Conservation (phyloP, 2,797 vertebrate species). For the Danio tinwini region DNA sequence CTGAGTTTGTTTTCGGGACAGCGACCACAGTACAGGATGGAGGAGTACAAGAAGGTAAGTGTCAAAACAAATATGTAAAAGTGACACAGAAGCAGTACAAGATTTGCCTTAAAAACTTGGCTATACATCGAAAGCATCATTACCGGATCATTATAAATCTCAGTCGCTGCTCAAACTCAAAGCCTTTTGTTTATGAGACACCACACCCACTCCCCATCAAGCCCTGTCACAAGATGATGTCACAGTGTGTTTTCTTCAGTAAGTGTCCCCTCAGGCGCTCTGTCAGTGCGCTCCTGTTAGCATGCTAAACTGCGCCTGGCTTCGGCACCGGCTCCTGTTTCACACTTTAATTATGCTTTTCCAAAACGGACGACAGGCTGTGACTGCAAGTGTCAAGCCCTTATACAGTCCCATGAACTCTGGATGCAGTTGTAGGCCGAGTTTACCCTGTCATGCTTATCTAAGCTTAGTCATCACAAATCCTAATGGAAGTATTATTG, state of each 20-base stretch:
- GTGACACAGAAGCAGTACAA: neutral
- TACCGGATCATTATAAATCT: neutral
- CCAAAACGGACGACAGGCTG: slow-evolving; percentile 42
- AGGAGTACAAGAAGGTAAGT: slow-evolving; percentile 82
- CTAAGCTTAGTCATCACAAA: slow-evolving; percentile 16
- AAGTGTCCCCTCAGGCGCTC: slow-evolving; percentile 48
- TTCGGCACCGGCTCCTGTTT: slow-evolving; percentile 44
- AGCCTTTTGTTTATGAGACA: slow-evolving; percentile 41
- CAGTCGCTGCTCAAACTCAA: neutral
- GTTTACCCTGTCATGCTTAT: slow-evolving; percentile 34
- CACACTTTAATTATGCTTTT: slow-evolving; percentile 58
- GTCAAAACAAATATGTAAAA: neutral
- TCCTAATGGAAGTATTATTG: slow-evolving; percentile 28
- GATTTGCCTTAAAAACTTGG: neutral
- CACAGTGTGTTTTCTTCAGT: slow-evolving; percentile 53
- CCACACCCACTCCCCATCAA: slow-evolving; percentile 33
- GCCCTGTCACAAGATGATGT: slow-evolving; percentile 48
- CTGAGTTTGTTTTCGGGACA: slow-evolving; percentile 78
- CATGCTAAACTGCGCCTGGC: slow-evolving; percentile 54
- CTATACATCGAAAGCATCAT: neutral
- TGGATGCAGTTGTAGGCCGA: slow-evolving; percentile 11
- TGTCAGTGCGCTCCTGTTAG: slow-evolving; percentile 46
- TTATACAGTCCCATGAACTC: slow-evolving; percentile 35
- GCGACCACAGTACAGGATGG: slow-evolving; percentile 72
- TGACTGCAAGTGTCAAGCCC: slow-evolving; percentile 48